These are phyloP conservation scores for Psittacula echo DNA, from an alignment of 2,797 vertebrate species.

Conservation along the genomic window DNA sequence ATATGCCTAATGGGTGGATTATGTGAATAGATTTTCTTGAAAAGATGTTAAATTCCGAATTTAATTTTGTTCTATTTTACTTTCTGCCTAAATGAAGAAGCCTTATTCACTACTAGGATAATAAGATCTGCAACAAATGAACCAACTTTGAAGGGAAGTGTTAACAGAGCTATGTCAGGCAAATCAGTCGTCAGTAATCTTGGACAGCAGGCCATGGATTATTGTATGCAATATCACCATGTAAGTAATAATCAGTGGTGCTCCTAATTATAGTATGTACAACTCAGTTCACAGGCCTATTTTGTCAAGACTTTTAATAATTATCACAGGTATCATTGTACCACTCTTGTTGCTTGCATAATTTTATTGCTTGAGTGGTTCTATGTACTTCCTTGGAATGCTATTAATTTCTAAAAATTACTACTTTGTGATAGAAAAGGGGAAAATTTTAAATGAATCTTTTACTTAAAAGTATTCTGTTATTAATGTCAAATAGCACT, in stretches of 20 bases:
- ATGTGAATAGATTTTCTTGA: not conserved
- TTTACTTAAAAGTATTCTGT: not conserved
- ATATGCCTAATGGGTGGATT: not conserved
- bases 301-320: not conserved
- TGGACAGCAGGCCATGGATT: constrained; percentile 70
- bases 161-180: constrained; percentile 71
- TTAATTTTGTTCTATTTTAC: constrained; percentile 28
- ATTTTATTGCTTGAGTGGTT: not conserved
- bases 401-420: not conserved
- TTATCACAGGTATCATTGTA: not conserved
- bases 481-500: not conserved
- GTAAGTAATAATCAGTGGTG: constrained; percentile 64
- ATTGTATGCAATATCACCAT: constrained; percentile 21
- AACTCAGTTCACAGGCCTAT: not conserved
- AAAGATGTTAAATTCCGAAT: not conserved
- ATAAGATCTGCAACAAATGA: constrained; percentile 73
- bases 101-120: constrained; percentile 73
- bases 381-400: not conserved
- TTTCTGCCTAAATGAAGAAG: constrained; percentile 68
- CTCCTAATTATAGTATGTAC: not conserved
- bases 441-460: not conserved
- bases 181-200: constrained; percentile 74
- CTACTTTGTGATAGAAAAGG: not conserved
- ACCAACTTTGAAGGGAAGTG: constrained; percentile 54
- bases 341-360: not conserved